Base-by-base conservation (phyloP, 2,888 invertebrate genomes). In the Andrena camellia region DNA sequence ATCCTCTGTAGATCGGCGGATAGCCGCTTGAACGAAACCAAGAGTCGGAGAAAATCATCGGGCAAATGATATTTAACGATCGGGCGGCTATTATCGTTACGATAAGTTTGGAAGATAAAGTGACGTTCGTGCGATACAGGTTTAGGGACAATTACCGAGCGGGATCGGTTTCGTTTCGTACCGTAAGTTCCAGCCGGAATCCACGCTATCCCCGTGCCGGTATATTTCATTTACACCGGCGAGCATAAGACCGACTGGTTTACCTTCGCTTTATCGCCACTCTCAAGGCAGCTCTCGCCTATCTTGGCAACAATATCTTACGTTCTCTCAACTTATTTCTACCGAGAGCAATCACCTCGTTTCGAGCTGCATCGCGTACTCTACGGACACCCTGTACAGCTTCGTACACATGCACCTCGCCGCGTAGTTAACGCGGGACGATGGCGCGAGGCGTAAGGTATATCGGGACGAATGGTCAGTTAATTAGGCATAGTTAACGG, bases 401-500 rank as follows among this genome's bases (percentile, higher is more conserved):
- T 20, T 20, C 20, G 20, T 8, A 2, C 8, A 23, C 7, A 20
- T 54, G 20, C 42, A 5, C 17, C 10, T 57, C 3, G 64, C 48
- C 48, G 31, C 17, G 1, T 2, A 31, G 68, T 8, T 5, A 57
- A 26, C 29, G 5, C 31, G 23, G 2, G 17, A 33, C 7, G 20
- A 29, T 8, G 29, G 33, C 23, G 57, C n/a, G 17, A 54, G 50
- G 54, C 23, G 62, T 13, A 20, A 67, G 50, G 4, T 52, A 59
- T 50, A 52, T 72, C 68, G 66, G 50, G 64, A 69, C 73, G 77
- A 62, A 78, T 74, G 73, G 77, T 74, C 73, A 52, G 77, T 86
- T 87, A 87, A 88, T 88, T 88, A 81, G 81, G 67, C 71, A 80
- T 88, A 78, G 83, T 88, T 88, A 86, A 86, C 84, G 86, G 84